phyloP scores from a whole-genome alignment of 2,113 vertebrate species.

The Bubo scandiacus region DNA sequence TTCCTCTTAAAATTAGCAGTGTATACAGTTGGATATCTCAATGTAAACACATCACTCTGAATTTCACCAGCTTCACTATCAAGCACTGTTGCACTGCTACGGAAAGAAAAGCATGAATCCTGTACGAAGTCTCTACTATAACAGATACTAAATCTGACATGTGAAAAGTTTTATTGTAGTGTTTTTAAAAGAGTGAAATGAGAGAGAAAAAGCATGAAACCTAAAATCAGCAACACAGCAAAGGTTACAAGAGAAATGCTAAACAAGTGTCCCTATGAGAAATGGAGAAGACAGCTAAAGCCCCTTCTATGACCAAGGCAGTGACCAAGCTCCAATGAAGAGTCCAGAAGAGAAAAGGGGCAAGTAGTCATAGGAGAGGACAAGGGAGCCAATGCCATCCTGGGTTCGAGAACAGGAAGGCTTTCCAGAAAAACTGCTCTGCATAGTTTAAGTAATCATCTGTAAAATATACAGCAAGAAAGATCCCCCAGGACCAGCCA shows the following conservation, averaged over 20 bases:
- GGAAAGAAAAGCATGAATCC: not conserved
- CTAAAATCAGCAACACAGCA: not conserved
- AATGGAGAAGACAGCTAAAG: not conserved
- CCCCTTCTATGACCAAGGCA: not conserved
- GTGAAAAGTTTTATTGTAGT: not conserved
- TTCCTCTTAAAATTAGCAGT: constrained; percentile 43
- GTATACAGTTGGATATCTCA: not conserved
- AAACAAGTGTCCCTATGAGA: not conserved
- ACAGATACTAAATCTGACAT: not conserved
- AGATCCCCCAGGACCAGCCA: not conserved
- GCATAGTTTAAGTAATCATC: not conserved
- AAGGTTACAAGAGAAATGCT: not conserved
- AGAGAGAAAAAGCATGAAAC: not conserved
- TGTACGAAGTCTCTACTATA: not conserved
- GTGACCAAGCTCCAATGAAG: not conserved
- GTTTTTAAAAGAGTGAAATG: not conserved
- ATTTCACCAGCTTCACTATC: constrained; percentile 5
- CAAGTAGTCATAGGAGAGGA: not conserved
- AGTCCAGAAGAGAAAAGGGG: not conserved
- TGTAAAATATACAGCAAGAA: not conserved
- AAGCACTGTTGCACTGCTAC: not conserved
- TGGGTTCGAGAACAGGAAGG: fast-evolving
- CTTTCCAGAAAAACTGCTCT: not conserved
- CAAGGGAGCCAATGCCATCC: not conserved
- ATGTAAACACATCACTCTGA: constrained; percentile 23